Evolutionary conservation across 2,113 vertebrate species (phyloP), one percentile per base, ranked within the genome.

Genomic region (Notarius quadriscutis): DNA sequence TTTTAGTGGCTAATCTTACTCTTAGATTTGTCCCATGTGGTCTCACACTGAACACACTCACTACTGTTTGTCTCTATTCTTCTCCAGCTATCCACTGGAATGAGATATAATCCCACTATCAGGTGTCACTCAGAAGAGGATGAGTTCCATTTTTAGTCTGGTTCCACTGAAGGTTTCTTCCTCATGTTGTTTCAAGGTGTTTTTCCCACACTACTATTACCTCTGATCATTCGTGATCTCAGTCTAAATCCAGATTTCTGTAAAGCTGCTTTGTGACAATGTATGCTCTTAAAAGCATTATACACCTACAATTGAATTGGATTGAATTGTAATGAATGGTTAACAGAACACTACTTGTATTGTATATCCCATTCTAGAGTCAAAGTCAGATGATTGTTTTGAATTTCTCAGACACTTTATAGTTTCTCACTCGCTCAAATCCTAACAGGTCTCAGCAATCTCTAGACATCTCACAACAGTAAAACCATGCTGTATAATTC

Each of bases 401-500:
- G 0, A 71, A 71, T 34, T 69, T 30, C 14, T 69, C 27, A 69
- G 34, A 69, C 27, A n/a, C 65, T 67, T 69, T 5, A n/a, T 55
- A 27, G 77, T 57, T 79, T 34, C 7, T 80, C 57, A 80, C 5
- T 58, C 25, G 27, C 30, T 41, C 30, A 72, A 4, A 34, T 34
- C 69, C 3, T 50, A 11, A 75, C 8, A 50, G 14, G 27, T 60
- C 57, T 34, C 30, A 72, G 6, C 2, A 69, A 27, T 69, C 67
- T 30, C 27, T 69, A 69, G 20, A 41, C 17, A 72, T 72, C 7
- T 72, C 30, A 41, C 34, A 20, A 17, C 41, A 71, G 14, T 50
- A 75, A 75, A 50, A 77, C 53, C 48, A 25, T 77, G 74, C 22
- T 77, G 22, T 53, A 77, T 51, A 77, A 51, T 77, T 77, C 22